Evolutionary conservation across 2,113 vertebrate genomes (phyloP).

Genomic region (Tamias sibiricus): DNA sequence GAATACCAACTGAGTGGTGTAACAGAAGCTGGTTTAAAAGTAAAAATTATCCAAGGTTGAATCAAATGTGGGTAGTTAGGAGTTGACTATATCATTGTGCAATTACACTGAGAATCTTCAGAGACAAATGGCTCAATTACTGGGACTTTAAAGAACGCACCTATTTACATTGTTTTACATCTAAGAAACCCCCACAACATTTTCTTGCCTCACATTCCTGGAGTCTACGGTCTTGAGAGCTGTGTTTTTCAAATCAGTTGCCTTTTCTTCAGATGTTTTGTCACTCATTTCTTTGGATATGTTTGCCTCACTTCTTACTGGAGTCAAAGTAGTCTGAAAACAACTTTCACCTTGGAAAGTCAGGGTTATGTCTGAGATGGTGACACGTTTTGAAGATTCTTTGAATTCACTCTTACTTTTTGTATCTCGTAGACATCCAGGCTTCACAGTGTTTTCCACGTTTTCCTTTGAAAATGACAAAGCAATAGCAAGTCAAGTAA

Average conservation of each 20-base stretch:
- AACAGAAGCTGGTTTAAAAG: not conserved
- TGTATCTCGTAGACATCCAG: conserved; percentile 31
- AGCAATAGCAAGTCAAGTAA: conserved; percentile 17
- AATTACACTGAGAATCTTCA: not conserved
- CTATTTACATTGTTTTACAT: accelerated
- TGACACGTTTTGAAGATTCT: conserved; percentile 51
- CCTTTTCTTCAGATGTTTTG: not conserved
- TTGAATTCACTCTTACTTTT: conserved; percentile 23
- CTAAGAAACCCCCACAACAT: not conserved
- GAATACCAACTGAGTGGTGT: not conserved
- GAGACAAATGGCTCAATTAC: not conserved
- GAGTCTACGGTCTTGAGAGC: not conserved
- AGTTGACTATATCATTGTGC: not conserved
- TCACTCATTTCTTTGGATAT: not conserved
- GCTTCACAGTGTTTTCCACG: conserved; percentile 22
- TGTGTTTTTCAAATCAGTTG: not conserved
- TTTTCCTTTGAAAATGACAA: conserved; percentile 69
- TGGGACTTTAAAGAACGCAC: not conserved
- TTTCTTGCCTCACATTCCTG: conserved; percentile 61
- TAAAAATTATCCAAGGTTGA: not conserved
- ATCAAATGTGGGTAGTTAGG: not conserved
- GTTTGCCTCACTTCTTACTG: not conserved
- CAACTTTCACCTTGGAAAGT: conserved; percentile 61
- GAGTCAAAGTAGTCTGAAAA: conserved; percentile 46
- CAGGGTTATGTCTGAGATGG: conserved; percentile 71